Base-by-base conservation (phyloP, 1,140 invertebrate species). In the Coelopa frigida region DNA sequence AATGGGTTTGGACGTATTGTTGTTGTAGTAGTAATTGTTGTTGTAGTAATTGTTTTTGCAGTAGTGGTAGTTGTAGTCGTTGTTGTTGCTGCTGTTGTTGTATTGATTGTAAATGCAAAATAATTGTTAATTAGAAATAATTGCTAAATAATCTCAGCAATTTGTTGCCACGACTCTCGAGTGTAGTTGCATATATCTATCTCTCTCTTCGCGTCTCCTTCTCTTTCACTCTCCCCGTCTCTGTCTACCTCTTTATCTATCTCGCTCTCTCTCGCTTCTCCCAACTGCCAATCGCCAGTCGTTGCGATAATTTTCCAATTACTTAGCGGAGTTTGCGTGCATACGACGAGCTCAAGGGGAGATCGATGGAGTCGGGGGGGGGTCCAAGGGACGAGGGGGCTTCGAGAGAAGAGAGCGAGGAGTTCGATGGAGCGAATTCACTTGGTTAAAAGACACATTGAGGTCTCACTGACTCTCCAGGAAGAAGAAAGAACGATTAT, bases 111-210 rank as follows among this genome's bases (percentile, higher is more conserved):
- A 44, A 32, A 27, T 21, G 32, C 23, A 31, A 44, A 44, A 44
- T 44, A 33, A 32, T 27, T 35, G 31, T 44, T 44, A 44, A 44
- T 44, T 44, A 44, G 35, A 44, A 32, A 33, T 44, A 44, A 44
- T 44, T 44, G 31, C 31, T 23, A 44, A 44, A 32, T 44, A 44
- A 44, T 44, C 42, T 44, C 31, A 44, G 31, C 31, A 33, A 44
- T 44, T 44, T 44, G 32, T 29, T 33, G 32, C 8, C n/a, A 8
- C n/a, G 27, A n/a, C n/a, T n/a, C 27, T 8, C 27, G 27, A 8
- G 8, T 29, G 27, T n/a, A 29, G 8, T 29, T 29, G 8, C n/a
- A n/a, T 29, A 29, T 29, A 29, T 29, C 27, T 29, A n/a, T 29
- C 8, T 29, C 8, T 29, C 27, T 29, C 7, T 29, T 8, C n/a